phyloP scores from a whole-genome alignment of 2,888 invertebrate genomes.

The Silvanus unidentatus region DNA sequence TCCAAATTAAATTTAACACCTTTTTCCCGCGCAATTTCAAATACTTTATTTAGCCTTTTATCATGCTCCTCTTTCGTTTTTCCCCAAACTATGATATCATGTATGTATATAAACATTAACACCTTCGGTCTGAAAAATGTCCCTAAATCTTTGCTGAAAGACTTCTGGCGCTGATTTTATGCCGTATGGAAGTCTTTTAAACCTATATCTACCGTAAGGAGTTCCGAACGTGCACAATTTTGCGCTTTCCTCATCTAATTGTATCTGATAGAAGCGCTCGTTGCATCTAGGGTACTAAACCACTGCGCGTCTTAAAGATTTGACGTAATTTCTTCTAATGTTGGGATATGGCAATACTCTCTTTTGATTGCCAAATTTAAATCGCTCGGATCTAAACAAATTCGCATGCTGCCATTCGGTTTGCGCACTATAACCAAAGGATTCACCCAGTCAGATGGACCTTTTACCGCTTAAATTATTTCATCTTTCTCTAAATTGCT shows the following conservation, averaged over 20 bases:
- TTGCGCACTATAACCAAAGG: slow-evolving; percentile 21
- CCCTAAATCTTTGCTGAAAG: slow-evolving; percentile 3
- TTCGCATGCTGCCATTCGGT: slow-evolving; percentile 14
- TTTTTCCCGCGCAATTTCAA: neutral
- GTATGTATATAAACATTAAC: neutral
- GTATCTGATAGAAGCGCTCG: slow-evolving; percentile 12
- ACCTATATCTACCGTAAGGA: neutral
- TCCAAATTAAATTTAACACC: neutral
- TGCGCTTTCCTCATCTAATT: slow-evolving; percentile 15
- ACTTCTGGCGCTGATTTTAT: slow-evolving; percentile 7
- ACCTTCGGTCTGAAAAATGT: neutral
- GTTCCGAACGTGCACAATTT: slow-evolving; percentile 5
- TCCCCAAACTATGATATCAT: neutral
- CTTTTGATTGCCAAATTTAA: slow-evolving; percentile 17
- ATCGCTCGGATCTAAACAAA: slow-evolving; percentile 21
- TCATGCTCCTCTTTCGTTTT: neutral
- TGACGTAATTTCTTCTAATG: slow-evolving; percentile 13
- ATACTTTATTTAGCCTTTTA: neutral
- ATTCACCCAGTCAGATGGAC: slow-evolving; percentile 21
- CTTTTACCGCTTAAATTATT: slow-evolving; percentile 12
- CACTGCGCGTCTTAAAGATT: slow-evolving; percentile 14
- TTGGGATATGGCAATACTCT: slow-evolving; percentile 13
- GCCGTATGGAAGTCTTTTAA: slow-evolving; percentile 6
- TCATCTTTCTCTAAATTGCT: slow-evolving; percentile 14
- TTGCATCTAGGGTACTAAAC: slow-evolving; percentile 14